Conservation (phyloP, 2,888 invertebrate species). For the Dione vanillae region DNA sequence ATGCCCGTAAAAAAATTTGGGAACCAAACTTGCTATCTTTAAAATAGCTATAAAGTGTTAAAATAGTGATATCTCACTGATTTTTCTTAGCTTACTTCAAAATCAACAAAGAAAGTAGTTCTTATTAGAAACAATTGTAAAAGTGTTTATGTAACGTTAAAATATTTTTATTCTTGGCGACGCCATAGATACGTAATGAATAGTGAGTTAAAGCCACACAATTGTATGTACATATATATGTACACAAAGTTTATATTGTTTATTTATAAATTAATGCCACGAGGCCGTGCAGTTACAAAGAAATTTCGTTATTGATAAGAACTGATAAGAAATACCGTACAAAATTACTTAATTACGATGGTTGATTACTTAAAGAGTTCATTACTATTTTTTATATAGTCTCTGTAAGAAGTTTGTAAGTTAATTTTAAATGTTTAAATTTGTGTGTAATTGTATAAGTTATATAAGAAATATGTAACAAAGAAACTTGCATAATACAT, state of each 20-base stretch:
- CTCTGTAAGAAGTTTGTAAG: background rate
- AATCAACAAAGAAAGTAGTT: too few relatives aligned
- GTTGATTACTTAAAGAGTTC: slow-evolving; percentile 2
- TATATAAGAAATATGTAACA: background rate
- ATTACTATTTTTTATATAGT: background rate
- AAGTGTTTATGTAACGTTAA: background rate
- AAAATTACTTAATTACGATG: background rate
- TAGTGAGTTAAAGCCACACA: background rate
- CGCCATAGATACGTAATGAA: background rate
- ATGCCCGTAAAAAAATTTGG: too few relatives aligned
- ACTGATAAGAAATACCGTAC: slow-evolving; percentile 8
- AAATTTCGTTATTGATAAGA: slow-evolving; percentile 12
- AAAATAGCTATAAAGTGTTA: too few relatives aligned
- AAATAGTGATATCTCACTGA: too few relatives aligned
- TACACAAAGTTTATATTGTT: slow-evolving; percentile 16
- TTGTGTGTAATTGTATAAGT: background rate
- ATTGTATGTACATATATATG: background rate
- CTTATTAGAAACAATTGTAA: background rate
- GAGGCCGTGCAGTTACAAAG: slow-evolving; percentile 6
- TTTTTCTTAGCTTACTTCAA: too few relatives aligned
- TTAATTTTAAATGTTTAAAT: background rate
- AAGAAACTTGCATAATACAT: slow-evolving; percentile 13
- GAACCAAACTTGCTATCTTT: too few relatives aligned
- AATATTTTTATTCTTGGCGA: background rate
- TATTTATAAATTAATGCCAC: slow-evolving; percentile 17